phyloP scores from a whole-genome alignment of 2,888 invertebrate genomes.

The Lordiphosa fenestrarum region DNA sequence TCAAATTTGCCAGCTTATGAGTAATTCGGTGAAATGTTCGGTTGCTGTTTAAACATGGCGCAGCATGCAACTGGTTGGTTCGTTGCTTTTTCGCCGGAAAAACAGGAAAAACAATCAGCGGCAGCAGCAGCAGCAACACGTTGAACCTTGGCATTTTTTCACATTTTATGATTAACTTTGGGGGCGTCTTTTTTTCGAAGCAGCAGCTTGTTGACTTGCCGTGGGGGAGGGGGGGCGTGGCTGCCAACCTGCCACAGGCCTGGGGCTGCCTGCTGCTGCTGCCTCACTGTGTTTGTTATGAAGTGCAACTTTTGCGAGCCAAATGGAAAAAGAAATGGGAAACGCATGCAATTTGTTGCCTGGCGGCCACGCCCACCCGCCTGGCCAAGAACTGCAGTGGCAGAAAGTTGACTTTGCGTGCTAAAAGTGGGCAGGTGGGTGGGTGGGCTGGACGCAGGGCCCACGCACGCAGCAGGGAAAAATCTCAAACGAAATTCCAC shows the following conservation, averaged over 20 bases:
- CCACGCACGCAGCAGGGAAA: conserved; percentile 27
- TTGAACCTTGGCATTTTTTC: conserved; percentile 39
- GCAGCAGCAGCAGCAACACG: conserved; percentile 23
- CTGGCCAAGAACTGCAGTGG: conserved; percentile 31
- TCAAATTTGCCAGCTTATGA: not conserved
- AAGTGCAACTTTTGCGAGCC: conserved; percentile 32
- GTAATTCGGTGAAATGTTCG: not conserved
- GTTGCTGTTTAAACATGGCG: conserved; percentile 18
- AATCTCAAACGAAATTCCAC: conserved; percentile 47
- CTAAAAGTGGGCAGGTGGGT: not conserved
- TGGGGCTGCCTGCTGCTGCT: conserved; percentile 16
- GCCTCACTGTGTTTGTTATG: conserved; percentile 19
- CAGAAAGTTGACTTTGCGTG: conserved; percentile 22
- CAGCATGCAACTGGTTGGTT: conserved; percentile 35
- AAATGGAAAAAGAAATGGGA: conserved; percentile 14
- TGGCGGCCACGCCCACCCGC: conserved; percentile 37
- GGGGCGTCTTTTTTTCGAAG: not conserved
- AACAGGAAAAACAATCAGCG: conserved; percentile 30
- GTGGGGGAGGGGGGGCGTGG: not conserved
- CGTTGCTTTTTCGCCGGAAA: conserved; percentile 1
- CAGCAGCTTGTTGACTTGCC: conserved; percentile 9
- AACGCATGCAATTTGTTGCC: conserved; percentile 61
- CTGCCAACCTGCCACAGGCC: conserved; percentile 3
- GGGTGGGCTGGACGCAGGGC: not conserved
- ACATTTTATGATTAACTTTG: conserved; percentile 37